Percentiles rank a stretch among this genome's conserved stretches.
Evolutionary conservation across 2,888 invertebrate genomes (phyloP).

Genomic region (Lamellibrachia columna): DNA sequence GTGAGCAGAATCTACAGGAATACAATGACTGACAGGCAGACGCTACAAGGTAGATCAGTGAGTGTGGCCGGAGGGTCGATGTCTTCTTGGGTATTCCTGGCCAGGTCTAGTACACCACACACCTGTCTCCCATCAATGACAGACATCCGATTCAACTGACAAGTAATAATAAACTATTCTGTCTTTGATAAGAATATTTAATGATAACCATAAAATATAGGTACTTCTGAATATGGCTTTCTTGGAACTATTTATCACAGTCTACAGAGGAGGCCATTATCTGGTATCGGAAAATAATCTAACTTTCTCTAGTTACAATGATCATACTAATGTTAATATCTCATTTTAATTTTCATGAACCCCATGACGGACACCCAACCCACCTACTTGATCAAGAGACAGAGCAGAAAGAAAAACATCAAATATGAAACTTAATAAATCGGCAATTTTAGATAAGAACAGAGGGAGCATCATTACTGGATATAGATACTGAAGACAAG

Average conservation of each 20-base stretch:
- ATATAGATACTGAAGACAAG: neutral
- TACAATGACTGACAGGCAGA: slow-evolving; percentile 16
- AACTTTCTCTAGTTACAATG: no score
- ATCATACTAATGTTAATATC: no score
- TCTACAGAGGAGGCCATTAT: no score
- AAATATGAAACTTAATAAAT: no score
- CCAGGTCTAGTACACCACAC: neutral
- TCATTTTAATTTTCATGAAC: no score
- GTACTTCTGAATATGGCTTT: no score
- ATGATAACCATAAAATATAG: no score
- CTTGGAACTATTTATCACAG: no score
- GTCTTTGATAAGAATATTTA: no score
- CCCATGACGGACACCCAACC: no score
- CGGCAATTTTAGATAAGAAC: neutral
- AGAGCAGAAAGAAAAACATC: neutral
- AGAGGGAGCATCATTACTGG: neutral
- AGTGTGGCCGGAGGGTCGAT: neutral
- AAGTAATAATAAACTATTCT: no score
- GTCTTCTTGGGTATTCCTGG: slow-evolving; percentile 6
- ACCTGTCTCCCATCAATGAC: neutral
- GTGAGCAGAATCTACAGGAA: neutral
- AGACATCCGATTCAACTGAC: neutral
- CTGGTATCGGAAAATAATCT: no score
- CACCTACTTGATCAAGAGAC: neutral
- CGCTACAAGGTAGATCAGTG: neutral